Base-by-base conservation (phyloP, 2,113 vertebrate genomes). In the Paradisaea rubra region DNA sequence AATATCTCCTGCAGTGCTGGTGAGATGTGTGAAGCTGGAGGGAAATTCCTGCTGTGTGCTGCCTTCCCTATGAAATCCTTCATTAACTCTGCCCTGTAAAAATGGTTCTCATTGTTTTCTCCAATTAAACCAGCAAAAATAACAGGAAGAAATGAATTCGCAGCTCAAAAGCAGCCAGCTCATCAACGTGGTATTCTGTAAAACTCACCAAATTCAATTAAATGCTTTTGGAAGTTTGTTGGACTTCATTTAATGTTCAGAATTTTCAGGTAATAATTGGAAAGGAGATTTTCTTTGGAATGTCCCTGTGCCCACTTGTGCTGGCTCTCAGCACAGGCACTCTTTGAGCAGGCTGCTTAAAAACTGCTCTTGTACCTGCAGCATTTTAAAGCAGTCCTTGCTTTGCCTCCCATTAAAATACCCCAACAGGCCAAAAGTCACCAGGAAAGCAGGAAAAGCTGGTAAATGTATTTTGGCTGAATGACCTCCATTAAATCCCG, bases 351-450 rank as follows among this genome's bases (percentile, higher is more conserved):
- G 80, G 80, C 61, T 41, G 56, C 17, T 25, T 81, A 41, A 69
- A 83, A 92, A 10, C 84, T 49, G 68, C 93, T 71, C 87, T 77
- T 1, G 0, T 31, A 71, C 35, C 72, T 60, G 35, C 27, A 71
- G 20, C 30, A 33, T 50, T 86, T 93, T n/a, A 37, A 92, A 88
- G 52, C 60, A 47, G 37, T 0, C 72, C 76, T 83, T 71, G 10
- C 77, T 95, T 71, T 60, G 27, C 65, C 65, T 92, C 86, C 94
- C 92, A 3, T 50, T 71, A 65, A 97, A 96, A 92, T 4, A 74
- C 37, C 17, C 61, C 11, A 66, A 11, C 5, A 7, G 73, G 91
- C 95, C 94, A 94, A n/a, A 92, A 95, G 77, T 76, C 77, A 45
- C 86, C 69, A 7, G 19, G 86, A 69, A 82, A 91, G 17, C 77